Evolutionary conservation across 2,888 invertebrate species (phyloP).

Genomic region (Brachypalpus laphriformis): DNA sequence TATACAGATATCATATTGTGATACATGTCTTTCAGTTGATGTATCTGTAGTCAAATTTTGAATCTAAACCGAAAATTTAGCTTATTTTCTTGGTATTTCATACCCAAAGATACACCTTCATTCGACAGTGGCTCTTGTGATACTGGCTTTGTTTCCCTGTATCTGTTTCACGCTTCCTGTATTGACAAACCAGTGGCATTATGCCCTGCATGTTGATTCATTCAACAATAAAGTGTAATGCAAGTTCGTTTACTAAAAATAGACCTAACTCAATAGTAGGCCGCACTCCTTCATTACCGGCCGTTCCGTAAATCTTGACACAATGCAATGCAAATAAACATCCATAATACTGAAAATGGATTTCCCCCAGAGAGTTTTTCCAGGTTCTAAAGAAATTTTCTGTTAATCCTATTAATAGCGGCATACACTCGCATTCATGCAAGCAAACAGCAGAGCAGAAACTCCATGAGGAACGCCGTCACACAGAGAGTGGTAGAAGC

Average conservation of each 20-base stretch:
- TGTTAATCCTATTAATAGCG: background rate
- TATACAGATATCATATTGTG: too few relatives aligned
- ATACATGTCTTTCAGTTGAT: too few relatives aligned
- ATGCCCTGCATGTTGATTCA: background rate
- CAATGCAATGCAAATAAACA: conserved; percentile 56
- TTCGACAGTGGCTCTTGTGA: background rate
- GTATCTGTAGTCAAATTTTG: too few relatives aligned
- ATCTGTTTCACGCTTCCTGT: background rate
- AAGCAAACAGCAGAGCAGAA: conserved; percentile 27
- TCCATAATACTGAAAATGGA: conserved; percentile 50
- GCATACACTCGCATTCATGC: conserved; percentile 33
- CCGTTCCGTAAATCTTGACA: conserved; percentile 49
- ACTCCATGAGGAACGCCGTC: background rate
- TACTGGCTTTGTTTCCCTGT: too few relatives aligned
- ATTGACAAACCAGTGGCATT: background rate
- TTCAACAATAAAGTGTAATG: background rate
- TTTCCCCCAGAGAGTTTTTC: conserved; percentile 27
- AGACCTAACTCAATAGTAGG: background rate
- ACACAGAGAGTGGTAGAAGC: background rate
- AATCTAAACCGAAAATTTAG: too few relatives aligned
- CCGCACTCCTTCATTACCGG: conserved; percentile 31
- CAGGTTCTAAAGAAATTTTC: conserved; percentile 25
- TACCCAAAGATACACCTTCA: too few relatives aligned
- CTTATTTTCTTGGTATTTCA: too few relatives aligned
- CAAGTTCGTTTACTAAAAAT: background rate